Evolutionary conservation across 1,140 invertebrate genomes (phyloP).

Genomic region (Meloidogyne exigua): DNA sequence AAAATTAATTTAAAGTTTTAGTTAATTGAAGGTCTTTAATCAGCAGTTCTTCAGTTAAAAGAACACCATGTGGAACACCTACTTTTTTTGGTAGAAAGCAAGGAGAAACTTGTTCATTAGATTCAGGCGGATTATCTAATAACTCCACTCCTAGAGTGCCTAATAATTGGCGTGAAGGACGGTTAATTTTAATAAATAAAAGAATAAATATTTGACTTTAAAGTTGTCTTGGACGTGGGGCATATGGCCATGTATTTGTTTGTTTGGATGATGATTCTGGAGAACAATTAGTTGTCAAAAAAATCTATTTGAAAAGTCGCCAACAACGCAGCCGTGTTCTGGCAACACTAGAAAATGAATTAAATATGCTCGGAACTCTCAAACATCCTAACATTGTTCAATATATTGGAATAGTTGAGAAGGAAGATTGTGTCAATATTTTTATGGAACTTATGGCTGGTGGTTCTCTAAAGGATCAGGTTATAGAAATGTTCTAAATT

Average conservation of each 20-base stretch:
- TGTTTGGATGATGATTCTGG: constrained; percentile 50
- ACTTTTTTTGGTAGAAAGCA: constrained; percentile 2
- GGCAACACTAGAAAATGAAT: constrained; percentile 43
- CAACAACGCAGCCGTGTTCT: constrained; percentile 42
- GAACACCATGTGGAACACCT: constrained; percentile 32
- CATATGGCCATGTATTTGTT: constrained; percentile 46
- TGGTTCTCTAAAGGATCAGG: constrained; percentile 46
- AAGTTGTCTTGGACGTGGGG: constrained; percentile 33
- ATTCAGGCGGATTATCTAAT: background rate
- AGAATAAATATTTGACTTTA: background rate
- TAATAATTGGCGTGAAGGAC: constrained; percentile 36
- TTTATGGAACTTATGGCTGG: constrained; percentile 53
- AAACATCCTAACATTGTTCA: constrained; percentile 47
- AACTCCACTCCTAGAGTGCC: constrained; percentile 29
- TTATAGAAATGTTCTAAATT: too few species aligned
- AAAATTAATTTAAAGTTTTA: constrained; percentile 3
- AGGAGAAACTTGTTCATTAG: background rate
- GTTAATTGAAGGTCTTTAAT: constrained; percentile 9
- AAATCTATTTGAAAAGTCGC: constrained; percentile 35
- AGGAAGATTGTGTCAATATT: constrained; percentile 43
- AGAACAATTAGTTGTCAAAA: constrained; percentile 47
- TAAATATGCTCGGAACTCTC: constrained; percentile 45
- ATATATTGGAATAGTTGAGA: constrained; percentile 40
- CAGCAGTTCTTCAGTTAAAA: constrained; percentile 7
- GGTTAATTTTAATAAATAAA: background rate